Evolutionary conservation across 2,113 vertebrate species (phyloP).

Genomic region (Bufo gargarizans): DNA sequence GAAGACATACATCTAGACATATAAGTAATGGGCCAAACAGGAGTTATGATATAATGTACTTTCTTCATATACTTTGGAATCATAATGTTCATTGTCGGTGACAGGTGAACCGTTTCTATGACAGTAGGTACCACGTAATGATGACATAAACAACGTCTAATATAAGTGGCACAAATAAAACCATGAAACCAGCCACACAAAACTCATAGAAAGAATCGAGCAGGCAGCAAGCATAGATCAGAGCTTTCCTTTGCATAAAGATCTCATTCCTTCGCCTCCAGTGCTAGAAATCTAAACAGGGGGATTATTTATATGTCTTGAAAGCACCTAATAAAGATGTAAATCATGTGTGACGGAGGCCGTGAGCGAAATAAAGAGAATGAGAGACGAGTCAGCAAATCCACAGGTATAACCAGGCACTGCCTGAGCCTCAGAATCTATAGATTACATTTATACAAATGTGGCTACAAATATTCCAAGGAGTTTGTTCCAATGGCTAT

Average conservation of each 20-base stretch:
- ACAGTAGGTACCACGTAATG: not conserved
- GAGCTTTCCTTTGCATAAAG: slow-evolving; percentile 30
- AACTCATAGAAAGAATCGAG: not conserved
- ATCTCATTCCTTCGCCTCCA: slow-evolving; percentile 37
- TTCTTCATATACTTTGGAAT: not conserved
- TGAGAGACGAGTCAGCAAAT: slow-evolving; percentile 3
- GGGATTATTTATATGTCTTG: slow-evolving; percentile 50
- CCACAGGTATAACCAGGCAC: not conserved
- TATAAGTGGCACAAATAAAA: not conserved
- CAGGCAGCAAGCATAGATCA: not conserved
- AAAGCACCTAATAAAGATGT: slow-evolving; percentile 51
- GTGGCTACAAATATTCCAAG: not conserved
- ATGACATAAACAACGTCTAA: not conserved
- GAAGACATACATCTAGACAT: not conserved
- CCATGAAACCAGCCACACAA: not conserved
- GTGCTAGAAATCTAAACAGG: slow-evolving; percentile 43
- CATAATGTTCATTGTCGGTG: not conserved
- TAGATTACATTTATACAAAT: not conserved
- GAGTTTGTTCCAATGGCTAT: not conserved
- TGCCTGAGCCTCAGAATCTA: not conserved
- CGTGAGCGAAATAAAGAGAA: slow-evolving; percentile 33
- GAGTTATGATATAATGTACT: not conserved
- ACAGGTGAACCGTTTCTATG: not conserved
- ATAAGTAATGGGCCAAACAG: not conserved
- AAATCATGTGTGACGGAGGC: slow-evolving; percentile 45